Evolutionary conservation across 2,113 vertebrate species (phyloP).

Genomic region (Silurus asotus): DNA sequence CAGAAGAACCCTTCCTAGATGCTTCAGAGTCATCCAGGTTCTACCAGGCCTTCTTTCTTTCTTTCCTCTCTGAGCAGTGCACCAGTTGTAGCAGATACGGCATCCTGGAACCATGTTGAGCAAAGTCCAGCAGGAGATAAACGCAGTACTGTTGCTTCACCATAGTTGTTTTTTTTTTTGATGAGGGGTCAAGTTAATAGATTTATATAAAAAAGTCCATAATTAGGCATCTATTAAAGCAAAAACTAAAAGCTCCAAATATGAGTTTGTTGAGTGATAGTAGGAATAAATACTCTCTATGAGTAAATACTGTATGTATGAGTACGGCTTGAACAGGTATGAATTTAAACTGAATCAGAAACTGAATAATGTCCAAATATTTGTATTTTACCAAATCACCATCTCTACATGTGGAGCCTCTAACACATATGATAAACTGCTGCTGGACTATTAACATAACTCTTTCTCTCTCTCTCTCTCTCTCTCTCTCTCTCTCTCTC

Average conservation of each 20-base stretch:
- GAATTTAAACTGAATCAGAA: neutral
- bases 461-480: neutral
- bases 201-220: neutral
- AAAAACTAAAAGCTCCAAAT: neutral
- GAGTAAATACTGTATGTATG: no score
- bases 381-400: neutral
- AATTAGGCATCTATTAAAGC: neutral
- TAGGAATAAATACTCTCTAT: neutral
- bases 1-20: no score
- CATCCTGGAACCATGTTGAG: no score
- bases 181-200: neutral
- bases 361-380: neutral
- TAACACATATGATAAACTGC: conserved; percentile 18
- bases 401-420: conserved; percentile 24
- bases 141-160: no score
- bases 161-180: no score
- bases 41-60: no score
- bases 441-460: neutral
- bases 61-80: no score
- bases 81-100: no score
- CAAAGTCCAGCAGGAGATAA: no score
- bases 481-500: neutral
- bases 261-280: neutral
- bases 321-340: neutral
- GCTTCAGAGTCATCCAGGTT: no score